Base-by-base conservation (phyloP, 1,140 invertebrate species). In the Chelonus insularis region DNA sequence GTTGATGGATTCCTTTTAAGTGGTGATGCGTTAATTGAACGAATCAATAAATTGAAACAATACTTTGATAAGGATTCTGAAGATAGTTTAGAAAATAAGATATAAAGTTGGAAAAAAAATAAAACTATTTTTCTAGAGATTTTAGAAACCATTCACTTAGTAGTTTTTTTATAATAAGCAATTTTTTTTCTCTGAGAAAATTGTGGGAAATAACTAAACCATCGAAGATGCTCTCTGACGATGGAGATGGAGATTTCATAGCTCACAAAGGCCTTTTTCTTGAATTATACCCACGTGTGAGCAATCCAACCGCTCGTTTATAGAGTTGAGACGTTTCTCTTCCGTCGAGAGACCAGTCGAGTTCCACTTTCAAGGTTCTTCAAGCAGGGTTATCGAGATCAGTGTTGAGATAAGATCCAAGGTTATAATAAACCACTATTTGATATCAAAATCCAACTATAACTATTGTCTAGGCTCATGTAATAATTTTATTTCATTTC, bases 351-450 rank as follows among this genome's bases (percentile, higher is more conserved):
- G 43, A 52, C 23, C n/a, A 59, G 20, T 34, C 36, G 25, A 63
- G 50, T 55, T 43, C 57, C 43, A 54, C 62, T 59, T 64, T 59
- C 51, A 64, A 64, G 62, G 62, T 64, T 64, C 62, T 45, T 39
- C 43, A 52, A 29, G 41, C 34, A 63, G 57, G 62, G 62, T 63
- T 63, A 63, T 58, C 39, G 56, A 60, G 57, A 60, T 60, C 36
- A 14, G 25, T 37, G 29, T 37, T 47, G 43, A 59, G 32, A 51
- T 20, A 37, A 51, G 37, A 60, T 60, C 47, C 47, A 60, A 60
- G 57, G 57, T 41, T 48, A n/a, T 47, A 16, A 18, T 29, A 29
- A 29, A 29, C 25, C 32, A 20, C 32, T 47, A 36, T 47, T 32
- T 37, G 34, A 36, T 50, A 7, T 14, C 29, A 16, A 29, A 47